These are phyloP conservation scores for Sylvietta virens DNA, from an alignment of 2,113 vertebrate species.

Conservation along the genomic window DNA sequence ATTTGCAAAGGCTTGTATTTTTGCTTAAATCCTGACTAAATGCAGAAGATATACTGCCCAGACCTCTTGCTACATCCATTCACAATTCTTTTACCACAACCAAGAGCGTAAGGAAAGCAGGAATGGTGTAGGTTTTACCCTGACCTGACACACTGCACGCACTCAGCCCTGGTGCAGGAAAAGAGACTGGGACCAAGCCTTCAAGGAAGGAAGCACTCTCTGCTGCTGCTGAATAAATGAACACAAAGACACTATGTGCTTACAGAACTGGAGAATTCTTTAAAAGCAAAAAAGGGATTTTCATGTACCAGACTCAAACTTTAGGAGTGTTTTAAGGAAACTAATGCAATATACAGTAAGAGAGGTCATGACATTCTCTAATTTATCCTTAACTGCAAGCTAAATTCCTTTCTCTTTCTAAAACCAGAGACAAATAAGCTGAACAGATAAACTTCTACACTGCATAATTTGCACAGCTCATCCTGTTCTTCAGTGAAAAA, in stretches of 20 bases:
- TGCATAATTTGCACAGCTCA: neutral
- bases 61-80: neutral
- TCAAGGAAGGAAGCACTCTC: neutral
- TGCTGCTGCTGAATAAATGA: neutral
- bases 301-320: neutral
- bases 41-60: constrained; percentile 4
- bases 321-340: neutral
- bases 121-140: neutral
- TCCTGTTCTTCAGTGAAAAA: neutral
- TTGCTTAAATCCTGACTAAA: constrained; percentile 6
- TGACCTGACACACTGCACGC: rapidly evolving
- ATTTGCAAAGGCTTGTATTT: neutral
- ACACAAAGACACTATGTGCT: neutral
- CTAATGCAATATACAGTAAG: neutral
- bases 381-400: neutral
- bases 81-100: neutral
- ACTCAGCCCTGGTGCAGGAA: neutral
- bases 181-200: neutral
- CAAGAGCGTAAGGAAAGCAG: neutral
- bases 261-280: neutral
- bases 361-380: neutral
- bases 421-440: neutral
- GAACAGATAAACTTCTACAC: neutral
- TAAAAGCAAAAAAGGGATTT: neutral
- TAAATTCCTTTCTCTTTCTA: neutral